A percentile compares a stretch with the other conserved stretches of the same genome.
Conservation (phyloP, 2,113 vertebrate genomes). For the Bos taurus region DNA sequence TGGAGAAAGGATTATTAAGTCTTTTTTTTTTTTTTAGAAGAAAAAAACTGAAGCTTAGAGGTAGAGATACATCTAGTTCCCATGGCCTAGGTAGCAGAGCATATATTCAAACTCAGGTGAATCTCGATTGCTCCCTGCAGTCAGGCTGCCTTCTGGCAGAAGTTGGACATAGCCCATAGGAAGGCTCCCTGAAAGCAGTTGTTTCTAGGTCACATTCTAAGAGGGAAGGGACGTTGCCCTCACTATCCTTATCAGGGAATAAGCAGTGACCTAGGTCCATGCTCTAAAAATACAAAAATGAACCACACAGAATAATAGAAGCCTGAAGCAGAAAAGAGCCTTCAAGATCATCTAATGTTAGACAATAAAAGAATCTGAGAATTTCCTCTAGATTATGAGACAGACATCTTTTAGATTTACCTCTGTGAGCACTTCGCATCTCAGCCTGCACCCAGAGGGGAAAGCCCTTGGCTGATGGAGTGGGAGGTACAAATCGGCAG, state of each 20-base stretch:
- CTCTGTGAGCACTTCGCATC: not conserved
- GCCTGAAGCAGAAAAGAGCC: not conserved
- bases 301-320: not conserved
- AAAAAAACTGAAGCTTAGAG: not conserved
- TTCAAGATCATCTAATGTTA: not conserved
- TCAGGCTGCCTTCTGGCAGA: not conserved
- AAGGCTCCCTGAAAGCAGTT: not conserved
- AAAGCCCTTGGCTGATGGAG: not conserved
- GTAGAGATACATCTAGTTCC: not conserved
- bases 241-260: not conserved
- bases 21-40: not conserved
- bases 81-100: not conserved
- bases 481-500: not conserved
- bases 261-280: not conserved
- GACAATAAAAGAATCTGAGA: not conserved
- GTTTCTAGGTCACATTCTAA: not conserved
- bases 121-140: not conserved
- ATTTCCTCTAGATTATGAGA: not conserved
- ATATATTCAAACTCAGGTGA: not conserved
- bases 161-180: not conserved
- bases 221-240: not conserved
- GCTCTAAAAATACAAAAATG: not conserved
- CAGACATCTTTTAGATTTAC: not conserved
- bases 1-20: not conserved
- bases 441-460: not conserved